phyloP scores from a whole-genome alignment of 2,113 vertebrate genomes.

The Gulo gulo region DNA sequence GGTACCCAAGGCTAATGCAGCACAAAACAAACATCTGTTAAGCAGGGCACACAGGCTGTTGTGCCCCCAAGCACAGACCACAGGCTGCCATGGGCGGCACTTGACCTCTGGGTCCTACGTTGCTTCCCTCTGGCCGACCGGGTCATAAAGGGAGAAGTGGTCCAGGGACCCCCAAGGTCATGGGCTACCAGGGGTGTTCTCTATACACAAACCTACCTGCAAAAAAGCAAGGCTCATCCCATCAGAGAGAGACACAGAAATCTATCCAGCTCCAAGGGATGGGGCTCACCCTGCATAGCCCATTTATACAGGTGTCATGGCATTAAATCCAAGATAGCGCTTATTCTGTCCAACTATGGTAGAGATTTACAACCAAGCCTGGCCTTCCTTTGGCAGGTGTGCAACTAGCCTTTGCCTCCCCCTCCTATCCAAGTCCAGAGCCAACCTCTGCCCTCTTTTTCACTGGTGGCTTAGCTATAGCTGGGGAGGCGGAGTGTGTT shows the following conservation, averaged over 20 bases:
- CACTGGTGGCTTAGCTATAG: neutral
- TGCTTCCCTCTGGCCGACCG: neutral
- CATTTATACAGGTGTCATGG: neutral
- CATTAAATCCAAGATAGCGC: neutral
- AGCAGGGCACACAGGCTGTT: neutral
- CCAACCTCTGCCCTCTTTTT: neutral
- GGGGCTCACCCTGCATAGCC: neutral
- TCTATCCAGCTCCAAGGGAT: neutral
- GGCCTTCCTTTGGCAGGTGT: neutral
- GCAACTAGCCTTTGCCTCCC: neutral
- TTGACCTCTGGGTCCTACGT: neutral
- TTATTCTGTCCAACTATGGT: neutral
- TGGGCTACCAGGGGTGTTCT: neutral
- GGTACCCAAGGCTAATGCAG: neutral
- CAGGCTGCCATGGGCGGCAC: neutral
- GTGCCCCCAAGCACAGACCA: neutral
- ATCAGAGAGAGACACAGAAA: neutral
- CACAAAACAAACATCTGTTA: constrained; percentile 23
- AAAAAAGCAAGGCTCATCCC: neutral
- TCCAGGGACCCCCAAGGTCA: neutral
- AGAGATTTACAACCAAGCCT: neutral
- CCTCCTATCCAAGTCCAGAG: neutral
- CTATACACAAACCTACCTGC: neutral
- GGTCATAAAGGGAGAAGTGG: neutral
- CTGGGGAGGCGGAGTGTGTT: neutral